Evolutionary conservation across 2,888 invertebrate genomes (phyloP), one percentile per base, ranked within the genome.

Genomic region (Dryobota labecula): DNA sequence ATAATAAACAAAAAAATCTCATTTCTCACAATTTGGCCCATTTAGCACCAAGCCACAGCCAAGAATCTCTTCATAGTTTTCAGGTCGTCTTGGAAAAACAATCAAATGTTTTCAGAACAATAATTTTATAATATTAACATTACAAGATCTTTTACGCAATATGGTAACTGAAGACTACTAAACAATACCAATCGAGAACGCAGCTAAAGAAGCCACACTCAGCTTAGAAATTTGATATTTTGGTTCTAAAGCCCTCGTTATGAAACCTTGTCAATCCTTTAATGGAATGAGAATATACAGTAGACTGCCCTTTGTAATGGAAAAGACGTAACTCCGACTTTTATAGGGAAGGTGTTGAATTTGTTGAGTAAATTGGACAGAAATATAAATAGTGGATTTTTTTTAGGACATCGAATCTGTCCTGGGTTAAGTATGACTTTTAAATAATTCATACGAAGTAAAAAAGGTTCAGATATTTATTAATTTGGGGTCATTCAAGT

Each of bases 181-280:
- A 63, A 64, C 57, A 63, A 54, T 11, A 45, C 38, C 58, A 65
- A 71, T 70, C 60, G 58, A n/a, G 49, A 54, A 53, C 54, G 54
- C 53, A 61, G 64, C 57, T 20, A 27, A 57, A 38, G 84, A 84
- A 84, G 84, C 84, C 84, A 68, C 77, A 73, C 69, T 43, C 36
- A 75, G 81, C 83, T 85, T 84, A 78, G 84, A 73, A 84, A 84
- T 81, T 81, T 83, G 84, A 84, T 84, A 84, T 84, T 84, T 70
- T 57, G 53, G 70, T 66, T 68, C 27, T 20, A 58, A 58, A 70
- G 61, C 83, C 76, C 70, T 56, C 8, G 71, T 76, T 83, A 83
- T 76, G 83, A 84, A 85, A 83, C 84, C 83, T 83, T 84, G 80
- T 80, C 49, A 65, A 68, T 49, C 69, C 38, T 65, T 20, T 45